phyloP scores from a whole-genome alignment of 2,888 invertebrate species.

The Arge pagana region DNA sequence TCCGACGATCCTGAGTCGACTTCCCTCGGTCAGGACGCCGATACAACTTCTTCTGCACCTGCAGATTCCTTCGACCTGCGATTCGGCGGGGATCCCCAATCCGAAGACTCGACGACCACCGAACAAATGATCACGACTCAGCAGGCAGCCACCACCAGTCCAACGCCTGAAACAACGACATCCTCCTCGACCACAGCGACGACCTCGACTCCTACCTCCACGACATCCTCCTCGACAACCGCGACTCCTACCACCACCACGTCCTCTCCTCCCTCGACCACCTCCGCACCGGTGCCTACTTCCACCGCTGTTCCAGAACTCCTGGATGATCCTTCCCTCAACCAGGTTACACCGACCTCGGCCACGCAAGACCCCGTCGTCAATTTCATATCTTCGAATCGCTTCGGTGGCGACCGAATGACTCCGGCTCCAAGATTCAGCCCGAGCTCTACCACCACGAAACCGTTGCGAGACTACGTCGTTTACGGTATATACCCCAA shows the following conservation, averaged over 20 bases:
- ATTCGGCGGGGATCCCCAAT: no score
- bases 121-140: background rate
- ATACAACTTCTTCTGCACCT: background rate
- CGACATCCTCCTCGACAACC: slow-evolving; percentile 23
- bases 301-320: slow-evolving; percentile 58
- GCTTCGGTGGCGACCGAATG: slow-evolving; percentile 44
- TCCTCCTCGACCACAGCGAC: slow-evolving; percentile 3
- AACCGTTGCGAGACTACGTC: slow-evolving; percentile 70
- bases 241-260: slow-evolving; percentile 44
- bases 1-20: background rate
- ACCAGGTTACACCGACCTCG: slow-evolving; percentile 32
- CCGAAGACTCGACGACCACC: background rate
- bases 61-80: background rate
- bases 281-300: slow-evolving; percentile 55
- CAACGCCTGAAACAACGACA: slow-evolving; percentile 38
- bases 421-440: slow-evolving; percentile 50
- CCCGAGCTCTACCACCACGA: slow-evolving; percentile 41
- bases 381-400: slow-evolving; percentile 30
- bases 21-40: background rate
- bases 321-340: slow-evolving; percentile 33
- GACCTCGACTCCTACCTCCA: slow-evolving; percentile 9
- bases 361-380: slow-evolving; percentile 33
- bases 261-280: slow-evolving; percentile 56
- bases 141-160: slow-evolving; percentile 34
- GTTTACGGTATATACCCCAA: slow-evolving; percentile 79